Evolutionary conservation across 2,113 vertebrate genomes (phyloP).

Genomic region (Tragelaphus buxtoni): DNA sequence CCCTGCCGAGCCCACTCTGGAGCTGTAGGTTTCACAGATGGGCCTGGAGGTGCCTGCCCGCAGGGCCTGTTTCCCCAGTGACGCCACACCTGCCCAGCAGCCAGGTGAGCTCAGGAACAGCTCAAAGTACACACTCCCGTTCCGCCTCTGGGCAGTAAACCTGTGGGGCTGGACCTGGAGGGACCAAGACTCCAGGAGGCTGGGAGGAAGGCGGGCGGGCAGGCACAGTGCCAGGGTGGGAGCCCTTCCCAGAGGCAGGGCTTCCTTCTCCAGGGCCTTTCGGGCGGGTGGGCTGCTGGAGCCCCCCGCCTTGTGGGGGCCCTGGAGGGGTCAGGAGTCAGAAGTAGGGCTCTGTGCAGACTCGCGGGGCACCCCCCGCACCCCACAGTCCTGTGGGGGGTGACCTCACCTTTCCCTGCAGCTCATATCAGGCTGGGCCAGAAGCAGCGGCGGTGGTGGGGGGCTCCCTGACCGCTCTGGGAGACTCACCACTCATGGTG

Average conservation of each 20-base stretch:
- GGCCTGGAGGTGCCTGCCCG: neutral
- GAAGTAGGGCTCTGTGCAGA: neutral
- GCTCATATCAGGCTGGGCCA: neutral
- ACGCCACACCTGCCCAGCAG: conserved; percentile 7
- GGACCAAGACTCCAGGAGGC: too few species aligned
- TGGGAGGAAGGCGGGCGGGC: neutral
- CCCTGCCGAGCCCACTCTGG: neutral
- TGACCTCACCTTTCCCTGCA: too few species aligned
- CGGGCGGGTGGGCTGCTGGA: neutral
- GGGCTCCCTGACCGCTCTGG: too few species aligned
- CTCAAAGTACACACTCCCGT: neutral
- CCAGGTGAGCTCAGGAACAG: neutral
- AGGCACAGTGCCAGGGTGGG: rapidly evolving
- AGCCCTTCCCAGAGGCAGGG: neutral
- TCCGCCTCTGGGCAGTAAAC: neutral
- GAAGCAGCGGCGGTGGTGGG: too few species aligned
- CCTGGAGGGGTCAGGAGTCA: neutral
- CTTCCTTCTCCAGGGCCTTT: neutral
- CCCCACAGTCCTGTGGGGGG: neutral
- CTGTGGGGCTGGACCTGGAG: neutral
- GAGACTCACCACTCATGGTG: rapidly evolving
- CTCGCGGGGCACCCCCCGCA: rapidly evolving
- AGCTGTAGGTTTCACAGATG: neutral
- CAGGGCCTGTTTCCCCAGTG: conserved; percentile 31
- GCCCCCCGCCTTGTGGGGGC: neutral